Conservation (phyloP, 2,888 invertebrate species). For the Noctua janthe region DNA sequence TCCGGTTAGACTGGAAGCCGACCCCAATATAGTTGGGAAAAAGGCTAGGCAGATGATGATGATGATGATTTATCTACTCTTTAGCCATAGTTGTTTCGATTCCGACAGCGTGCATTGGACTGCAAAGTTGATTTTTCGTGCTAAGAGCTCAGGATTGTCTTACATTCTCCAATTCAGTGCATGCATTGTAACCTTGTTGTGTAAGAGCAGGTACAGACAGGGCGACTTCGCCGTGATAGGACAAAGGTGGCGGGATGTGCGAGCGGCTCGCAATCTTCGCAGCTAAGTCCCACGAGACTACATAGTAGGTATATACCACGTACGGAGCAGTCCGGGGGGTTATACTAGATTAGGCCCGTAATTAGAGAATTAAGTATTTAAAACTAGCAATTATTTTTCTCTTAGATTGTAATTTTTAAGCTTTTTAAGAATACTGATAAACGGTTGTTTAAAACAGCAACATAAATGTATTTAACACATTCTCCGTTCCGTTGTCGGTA, state of each 20-base stretch:
- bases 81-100: neutral
- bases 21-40: no score
- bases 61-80: neutral
- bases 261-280: constrained; percentile 10
- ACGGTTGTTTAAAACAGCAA: neutral
- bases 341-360: neutral
- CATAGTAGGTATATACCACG: neutral
- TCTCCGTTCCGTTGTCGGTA: neutral
- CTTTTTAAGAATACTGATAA: neutral
- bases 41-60: no score
- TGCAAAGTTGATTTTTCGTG: neutral
- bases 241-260: constrained; percentile 9
- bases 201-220: neutral
- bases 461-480: neutral
- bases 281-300: constrained; percentile 1
- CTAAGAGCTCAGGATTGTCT: neutral
- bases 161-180: neutral
- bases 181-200: neutral
- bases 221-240: neutral
- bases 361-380: neutral
- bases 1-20: no score
- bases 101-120: neutral
- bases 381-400: neutral
- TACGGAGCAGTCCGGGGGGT: neutral
- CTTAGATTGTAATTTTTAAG: neutral